These are phyloP conservation scores for Erpetoichthys calabaricus DNA, from an alignment of 2,797 vertebrate genomes.

Conservation along the genomic window DNA sequence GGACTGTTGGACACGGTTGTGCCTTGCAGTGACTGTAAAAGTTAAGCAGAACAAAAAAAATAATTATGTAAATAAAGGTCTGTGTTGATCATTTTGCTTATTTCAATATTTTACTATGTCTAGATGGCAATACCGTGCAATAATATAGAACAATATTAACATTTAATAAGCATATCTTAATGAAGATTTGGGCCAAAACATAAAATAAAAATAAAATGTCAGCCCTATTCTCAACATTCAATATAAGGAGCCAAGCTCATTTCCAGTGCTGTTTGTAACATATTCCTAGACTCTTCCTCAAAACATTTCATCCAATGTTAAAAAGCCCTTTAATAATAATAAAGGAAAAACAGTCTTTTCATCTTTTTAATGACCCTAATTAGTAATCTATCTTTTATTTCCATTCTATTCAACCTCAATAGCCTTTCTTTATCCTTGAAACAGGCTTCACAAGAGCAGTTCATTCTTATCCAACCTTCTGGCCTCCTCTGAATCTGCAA, in stretches of 20 bases:
- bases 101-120: not conserved
- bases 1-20: conserved; percentile 43
- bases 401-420: no score
- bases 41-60: conserved; percentile 11
- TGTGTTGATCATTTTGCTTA: not conserved
- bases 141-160: not conserved
- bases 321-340: no score
- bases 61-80: not conserved
- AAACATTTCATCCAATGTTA: not conserved
- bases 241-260: not conserved
- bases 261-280: not conserved
- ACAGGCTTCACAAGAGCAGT: no score
- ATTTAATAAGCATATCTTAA: conserved; percentile 7
- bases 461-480: no score
- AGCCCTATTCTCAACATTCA: no score
- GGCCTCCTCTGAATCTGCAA: no score
- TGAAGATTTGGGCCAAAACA: conserved; percentile 1
- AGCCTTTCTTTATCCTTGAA: no score
- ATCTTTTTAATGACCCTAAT: no score
- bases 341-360: no score
- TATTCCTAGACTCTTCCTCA: not conserved
- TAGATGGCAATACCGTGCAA: not conserved
- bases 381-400: no score
- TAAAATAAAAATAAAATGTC: not conserved
- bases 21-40: conserved; percentile 53